A percentile compares a stretch with the other conserved stretches of the same genome.
These are phyloP conservation scores for Bradypodion ventrale DNA, from an alignment of 2,797 vertebrate species.

Conservation along the genomic window DNA sequence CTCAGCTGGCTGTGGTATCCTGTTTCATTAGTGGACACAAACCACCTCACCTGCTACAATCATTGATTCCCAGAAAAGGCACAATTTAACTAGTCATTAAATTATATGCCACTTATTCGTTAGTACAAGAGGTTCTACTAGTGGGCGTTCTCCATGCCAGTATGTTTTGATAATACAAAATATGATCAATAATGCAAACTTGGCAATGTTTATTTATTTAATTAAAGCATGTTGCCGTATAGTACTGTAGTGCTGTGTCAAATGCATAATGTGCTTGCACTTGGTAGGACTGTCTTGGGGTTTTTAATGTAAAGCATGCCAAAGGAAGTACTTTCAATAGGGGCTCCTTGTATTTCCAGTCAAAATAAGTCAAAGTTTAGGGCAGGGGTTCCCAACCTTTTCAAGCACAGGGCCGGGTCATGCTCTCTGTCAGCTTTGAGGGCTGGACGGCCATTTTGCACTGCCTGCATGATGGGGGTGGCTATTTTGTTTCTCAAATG, in stretches of 20 bases:
- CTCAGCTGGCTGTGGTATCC: background rate
- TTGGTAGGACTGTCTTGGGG: slow-evolving; percentile 12
- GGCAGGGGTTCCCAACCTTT: too few species aligned
- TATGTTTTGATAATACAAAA: background rate
- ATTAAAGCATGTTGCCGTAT: background rate
- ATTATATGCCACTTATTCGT: background rate
- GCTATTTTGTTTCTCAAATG: too few species aligned
- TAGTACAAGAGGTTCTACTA: background rate
- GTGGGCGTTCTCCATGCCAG: background rate
- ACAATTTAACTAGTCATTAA: background rate
- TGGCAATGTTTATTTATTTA: background rate
- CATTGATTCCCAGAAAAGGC: background rate
- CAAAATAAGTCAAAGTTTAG: background rate
- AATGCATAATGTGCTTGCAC: background rate
- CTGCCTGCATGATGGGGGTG: too few species aligned
- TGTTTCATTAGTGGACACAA: background rate
- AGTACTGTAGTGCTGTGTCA: slow-evolving; percentile 10
- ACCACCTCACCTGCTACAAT: background rate
- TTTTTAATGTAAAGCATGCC: background rate
- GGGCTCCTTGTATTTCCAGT: background rate
- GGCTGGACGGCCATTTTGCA: too few species aligned
- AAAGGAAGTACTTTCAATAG: background rate
- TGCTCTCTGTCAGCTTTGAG: too few species aligned
- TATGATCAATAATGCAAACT: background rate
- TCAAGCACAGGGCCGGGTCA: too few species aligned